These are phyloP conservation scores for Drosophila subquinaria DNA, from an alignment of 2,888 invertebrate species.

Conservation along the genomic window DNA sequence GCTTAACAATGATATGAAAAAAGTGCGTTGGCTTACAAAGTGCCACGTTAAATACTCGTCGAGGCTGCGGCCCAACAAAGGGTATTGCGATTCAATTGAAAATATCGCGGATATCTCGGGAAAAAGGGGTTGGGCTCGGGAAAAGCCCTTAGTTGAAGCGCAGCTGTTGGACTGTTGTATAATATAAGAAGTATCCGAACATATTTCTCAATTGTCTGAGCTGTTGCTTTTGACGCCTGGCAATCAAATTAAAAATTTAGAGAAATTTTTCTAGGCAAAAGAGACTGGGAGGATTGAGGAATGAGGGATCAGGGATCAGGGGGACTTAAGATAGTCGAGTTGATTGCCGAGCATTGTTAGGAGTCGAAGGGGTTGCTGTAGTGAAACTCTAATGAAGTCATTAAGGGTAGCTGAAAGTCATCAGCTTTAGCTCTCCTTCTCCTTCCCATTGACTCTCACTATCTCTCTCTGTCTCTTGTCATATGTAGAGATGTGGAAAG, in stretches of 20 bases:
- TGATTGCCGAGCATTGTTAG: slow-evolving; percentile 58
- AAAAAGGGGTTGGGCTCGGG: slow-evolving; percentile 27
- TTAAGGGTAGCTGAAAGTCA: slow-evolving; percentile 65
- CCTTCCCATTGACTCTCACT: neutral
- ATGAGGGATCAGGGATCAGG: slow-evolving; percentile 6
- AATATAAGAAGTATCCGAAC: slow-evolving; percentile 33
- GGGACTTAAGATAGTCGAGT: slow-evolving; percentile 49
- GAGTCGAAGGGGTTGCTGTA: slow-evolving; percentile 44
- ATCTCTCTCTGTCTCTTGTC: neutral
- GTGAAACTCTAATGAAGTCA: slow-evolving; percentile 71
- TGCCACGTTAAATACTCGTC: slow-evolving; percentile 44
- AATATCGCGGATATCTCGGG: slow-evolving; percentile 7
- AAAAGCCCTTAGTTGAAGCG: slow-evolving; percentile 23
- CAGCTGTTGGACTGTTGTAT: slow-evolving; percentile 64
- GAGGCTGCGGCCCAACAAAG: slow-evolving; percentile 36
- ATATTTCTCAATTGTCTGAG: slow-evolving; percentile 70
- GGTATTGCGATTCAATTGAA: slow-evolving; percentile 50
- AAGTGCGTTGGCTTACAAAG: slow-evolving; percentile 54
- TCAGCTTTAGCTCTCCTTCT: slow-evolving; percentile 16
- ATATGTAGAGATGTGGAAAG: slow-evolving; percentile 14
- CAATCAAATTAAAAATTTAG: slow-evolving; percentile 69
- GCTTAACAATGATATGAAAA: slow-evolving; percentile 61
- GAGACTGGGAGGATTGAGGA: neutral
- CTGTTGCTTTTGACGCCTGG: slow-evolving; percentile 71
- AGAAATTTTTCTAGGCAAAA: slow-evolving; percentile 21